These are phyloP conservation scores for Cercocebus atys DNA, from an alignment of 2,113 vertebrate species.

Conservation along the genomic window DNA sequence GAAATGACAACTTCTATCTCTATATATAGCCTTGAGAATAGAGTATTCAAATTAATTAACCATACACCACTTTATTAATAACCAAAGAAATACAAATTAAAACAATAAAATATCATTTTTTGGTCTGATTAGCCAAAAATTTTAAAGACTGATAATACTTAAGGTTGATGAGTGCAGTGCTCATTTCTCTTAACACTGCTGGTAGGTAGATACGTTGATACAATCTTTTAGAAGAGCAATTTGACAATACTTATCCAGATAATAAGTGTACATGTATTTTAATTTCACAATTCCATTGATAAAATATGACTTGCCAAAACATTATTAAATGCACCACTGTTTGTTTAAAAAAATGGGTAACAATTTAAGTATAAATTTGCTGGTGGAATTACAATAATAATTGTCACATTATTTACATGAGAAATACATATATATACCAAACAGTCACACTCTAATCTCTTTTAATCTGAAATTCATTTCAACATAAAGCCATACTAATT, in stretches of 20 bases:
- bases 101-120: not conserved
- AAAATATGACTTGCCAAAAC: not conserved
- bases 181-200: slow-evolving; percentile 4
- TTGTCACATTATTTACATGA: not conserved
- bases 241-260: not conserved
- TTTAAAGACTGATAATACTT: not conserved
- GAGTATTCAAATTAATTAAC: not conserved
- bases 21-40: not conserved
- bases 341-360: not conserved
- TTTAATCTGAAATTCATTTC: slow-evolving; percentile 39
- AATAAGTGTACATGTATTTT: not conserved
- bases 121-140: not conserved
- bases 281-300: slow-evolving; percentile 1
- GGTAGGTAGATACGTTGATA: not conserved
- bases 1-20: not conserved
- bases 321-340: not conserved
- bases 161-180: not conserved
- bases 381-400: not conserved
- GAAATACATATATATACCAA: not conserved
- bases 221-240: slow-evolving; percentile 1
- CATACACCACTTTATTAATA: slow-evolving; percentile 14
- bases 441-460: not conserved
- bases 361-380: not conserved
- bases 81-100: not conserved
- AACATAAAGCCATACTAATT: not conserved